Evolutionary conservation across 2,113 vertebrate genomes (phyloP), one percentile per base, ranked within the genome.

Genomic region (Urocynchramus pylzowi): DNA sequence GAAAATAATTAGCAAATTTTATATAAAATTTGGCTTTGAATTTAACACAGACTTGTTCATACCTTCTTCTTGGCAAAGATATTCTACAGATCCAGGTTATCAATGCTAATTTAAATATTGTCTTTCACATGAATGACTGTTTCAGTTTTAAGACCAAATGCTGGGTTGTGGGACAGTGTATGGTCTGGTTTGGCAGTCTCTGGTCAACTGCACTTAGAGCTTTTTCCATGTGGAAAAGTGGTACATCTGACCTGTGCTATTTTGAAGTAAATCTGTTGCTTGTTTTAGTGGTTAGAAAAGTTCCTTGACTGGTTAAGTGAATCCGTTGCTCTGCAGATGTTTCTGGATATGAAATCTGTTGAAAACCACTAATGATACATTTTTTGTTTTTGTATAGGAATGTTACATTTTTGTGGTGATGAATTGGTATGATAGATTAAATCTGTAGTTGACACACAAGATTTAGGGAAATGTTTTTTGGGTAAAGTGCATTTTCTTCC

Each of bases 341-440:
- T 93, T 92, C 90, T 94, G 87, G 87, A 92, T 85, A 14, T 61
- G 78, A 97, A 97, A 94, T 94, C 84, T 95, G 56, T 92, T 94
- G 67, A 87, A 94, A 97, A 88, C 95, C 87, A 79, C 95, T 96
- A 97, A 97, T 98, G 90, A 93, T 92, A 96, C 73, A 60, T 95
- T 60, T 95, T 97, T 95, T 97, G 82, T 77, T 97, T 97, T 94
- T 94, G 41, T 95, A 93, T 87, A 97, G 84, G 75, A 96, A 93
- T 90, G 83, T 70, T 88, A 16, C 95, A 77, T 97, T 98, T 97
- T 97, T 98, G 93, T 97, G 96, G 95, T 73, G 85, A 68, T 89
- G 81, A 70, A 53, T 95, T 94, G 89, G 95, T 93, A 89, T 54
- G 93, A 69, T 71, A 84, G 80, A 84, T 42, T 87, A 95, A 83